Evolutionary conservation across 2,113 vertebrate genomes (phyloP).

Genomic region (Rostratula benghalensis): DNA sequence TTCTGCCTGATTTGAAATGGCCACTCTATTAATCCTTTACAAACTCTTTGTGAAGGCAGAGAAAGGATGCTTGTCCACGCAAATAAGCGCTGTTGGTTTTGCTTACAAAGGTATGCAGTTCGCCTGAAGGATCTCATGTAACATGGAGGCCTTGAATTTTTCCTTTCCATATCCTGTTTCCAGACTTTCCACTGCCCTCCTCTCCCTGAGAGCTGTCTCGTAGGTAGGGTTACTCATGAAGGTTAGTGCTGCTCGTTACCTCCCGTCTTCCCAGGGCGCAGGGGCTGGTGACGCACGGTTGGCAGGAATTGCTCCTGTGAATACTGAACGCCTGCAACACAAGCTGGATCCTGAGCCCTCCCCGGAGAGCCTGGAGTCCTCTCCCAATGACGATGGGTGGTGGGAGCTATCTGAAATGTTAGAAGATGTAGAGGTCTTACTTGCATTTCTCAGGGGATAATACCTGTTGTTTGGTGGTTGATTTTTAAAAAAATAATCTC

Average conservation of each 20-base stretch:
- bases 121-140: not conserved
- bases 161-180: conserved; percentile 31
- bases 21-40: not conserved
- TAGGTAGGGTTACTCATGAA: conserved; percentile 24
- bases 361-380: not conserved
- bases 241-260: not conserved
- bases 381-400: rapidly evolving
- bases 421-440: not conserved
- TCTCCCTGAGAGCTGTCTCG: not conserved
- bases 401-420: not conserved
- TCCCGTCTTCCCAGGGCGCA: not conserved
- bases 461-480: not conserved
- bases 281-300: not conserved
- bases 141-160: not conserved
- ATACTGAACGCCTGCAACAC: not conserved
- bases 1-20: not conserved
- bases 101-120: not conserved
- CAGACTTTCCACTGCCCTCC: conserved; percentile 11
- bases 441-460: not conserved
- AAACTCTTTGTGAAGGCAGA: not conserved
- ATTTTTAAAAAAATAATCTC: not conserved
- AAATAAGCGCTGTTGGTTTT: not conserved
- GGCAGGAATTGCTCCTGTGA: not conserved
- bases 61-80: not conserved
- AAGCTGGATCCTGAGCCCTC: not conserved